These are phyloP conservation scores for Sturmia bella DNA, from an alignment of 2,888 invertebrate species.

Conservation along the genomic window DNA sequence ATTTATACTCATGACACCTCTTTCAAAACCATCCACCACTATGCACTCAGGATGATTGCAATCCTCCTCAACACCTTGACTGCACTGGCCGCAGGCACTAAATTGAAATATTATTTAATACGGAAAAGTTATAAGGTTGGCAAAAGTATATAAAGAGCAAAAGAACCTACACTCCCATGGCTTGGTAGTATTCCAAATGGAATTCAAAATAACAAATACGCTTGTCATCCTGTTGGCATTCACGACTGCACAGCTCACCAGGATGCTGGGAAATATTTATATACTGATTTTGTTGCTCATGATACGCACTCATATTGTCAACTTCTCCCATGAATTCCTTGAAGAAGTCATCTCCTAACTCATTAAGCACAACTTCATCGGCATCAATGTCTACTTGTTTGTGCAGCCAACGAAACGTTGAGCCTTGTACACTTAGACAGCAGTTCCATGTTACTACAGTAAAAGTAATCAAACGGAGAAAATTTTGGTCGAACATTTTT, in stretches of 20 bases:
- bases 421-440: too few species aligned
- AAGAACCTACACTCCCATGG: conserved; percentile 79
- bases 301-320: too few species aligned
- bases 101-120: too few species aligned
- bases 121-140: too few species aligned
- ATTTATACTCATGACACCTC: conserved; percentile 82
- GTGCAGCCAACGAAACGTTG: too few species aligned
- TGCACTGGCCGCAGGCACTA: conserved; percentile 83
- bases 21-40: conserved; percentile 82
- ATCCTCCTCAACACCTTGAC: conserved; percentile 77
- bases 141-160: conserved; percentile 3
- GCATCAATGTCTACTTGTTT: too few species aligned
- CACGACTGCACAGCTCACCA: conserved; percentile 77
- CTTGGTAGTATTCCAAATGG: conserved; percentile 81
- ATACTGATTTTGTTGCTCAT: conserved; percentile 28
- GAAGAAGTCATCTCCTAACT: too few species aligned
- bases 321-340: too few species aligned
- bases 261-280: conserved; percentile 68
- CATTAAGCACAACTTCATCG: too few species aligned
- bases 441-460: too few species aligned
- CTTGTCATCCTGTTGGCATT: conserved; percentile 71
- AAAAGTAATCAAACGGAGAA: too few species aligned
- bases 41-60: conserved; percentile 83
- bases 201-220: conserved; percentile 82
- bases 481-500: too few species aligned